Percentiles rank a stretch among this genome's conserved stretches.
Conservation (phyloP, 37 sponge, comb jelly and placozoan genomes). For the Aplysina aerophoba region DNA sequence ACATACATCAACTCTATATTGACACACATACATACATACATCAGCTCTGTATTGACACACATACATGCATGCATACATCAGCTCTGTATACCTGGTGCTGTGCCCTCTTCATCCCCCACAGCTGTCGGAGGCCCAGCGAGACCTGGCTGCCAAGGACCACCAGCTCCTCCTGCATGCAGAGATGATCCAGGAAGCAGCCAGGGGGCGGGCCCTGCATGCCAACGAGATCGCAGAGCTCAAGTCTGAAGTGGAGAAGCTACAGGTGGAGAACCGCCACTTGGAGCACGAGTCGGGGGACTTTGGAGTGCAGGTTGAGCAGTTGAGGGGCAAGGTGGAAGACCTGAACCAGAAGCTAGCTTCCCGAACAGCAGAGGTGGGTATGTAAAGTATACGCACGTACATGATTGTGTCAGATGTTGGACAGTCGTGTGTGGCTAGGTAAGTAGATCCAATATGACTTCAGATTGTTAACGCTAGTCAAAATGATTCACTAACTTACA, state of each 20-base stretch:
- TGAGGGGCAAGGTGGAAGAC: not conserved
- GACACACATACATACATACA: not conserved
- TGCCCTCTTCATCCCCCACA: not conserved
- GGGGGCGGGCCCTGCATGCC: not conserved
- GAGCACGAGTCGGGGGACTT: not conserved
- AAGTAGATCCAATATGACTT: no score
- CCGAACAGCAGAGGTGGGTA: not conserved
- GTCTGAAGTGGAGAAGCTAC: not conserved
- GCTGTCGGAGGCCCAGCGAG: not conserved
- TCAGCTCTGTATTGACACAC: not conserved
- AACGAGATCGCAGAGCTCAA: constrained; percentile 11
- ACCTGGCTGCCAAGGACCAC: not conserved
- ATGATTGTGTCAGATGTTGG: no score
- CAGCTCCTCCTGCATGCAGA: not conserved
- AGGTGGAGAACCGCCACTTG: not conserved
- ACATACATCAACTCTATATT: not conserved
- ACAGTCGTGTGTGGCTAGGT: no score
- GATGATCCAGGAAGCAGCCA: not conserved
- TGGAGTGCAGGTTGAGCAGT: not conserved
- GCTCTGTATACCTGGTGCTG: not conserved
- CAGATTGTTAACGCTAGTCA: no score
- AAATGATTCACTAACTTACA: no score
- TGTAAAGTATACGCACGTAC: no score
- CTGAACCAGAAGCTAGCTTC: not conserved
- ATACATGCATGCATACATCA: not conserved